phyloP scores from a whole-genome alignment of 53 echinoderm and acorn worm species.

The Holothuria leucospilota region DNA sequence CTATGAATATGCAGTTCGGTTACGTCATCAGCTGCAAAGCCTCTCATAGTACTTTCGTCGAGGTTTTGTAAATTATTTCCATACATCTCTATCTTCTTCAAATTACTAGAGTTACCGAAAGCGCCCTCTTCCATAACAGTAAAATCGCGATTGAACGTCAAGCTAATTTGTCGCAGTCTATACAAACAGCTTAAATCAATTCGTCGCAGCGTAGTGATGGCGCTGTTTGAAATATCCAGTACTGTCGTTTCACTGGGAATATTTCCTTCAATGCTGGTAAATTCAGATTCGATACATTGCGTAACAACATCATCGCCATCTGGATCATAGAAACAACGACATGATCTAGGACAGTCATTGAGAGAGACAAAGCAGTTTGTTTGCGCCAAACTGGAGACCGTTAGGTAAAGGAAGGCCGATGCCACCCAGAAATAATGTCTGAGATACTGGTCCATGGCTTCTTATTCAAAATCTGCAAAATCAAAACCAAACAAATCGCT shows the following conservation, averaged over 20 bases:
- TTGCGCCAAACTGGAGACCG: too few relatives aligned
- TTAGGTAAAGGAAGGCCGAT: too few relatives aligned
- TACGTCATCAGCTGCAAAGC: neutral
- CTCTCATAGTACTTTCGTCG: neutral
- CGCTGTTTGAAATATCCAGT: slow-evolving; percentile 2
- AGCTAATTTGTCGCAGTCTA: neutral
- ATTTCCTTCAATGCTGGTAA: neutral
- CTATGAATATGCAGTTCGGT: neutral
- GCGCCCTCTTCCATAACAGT: neutral
- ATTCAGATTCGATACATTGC: neutral
- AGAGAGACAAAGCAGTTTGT: too few relatives aligned
- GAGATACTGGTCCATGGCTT: too few relatives aligned
- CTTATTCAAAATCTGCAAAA: too few relatives aligned
- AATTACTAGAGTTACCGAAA: neutral
- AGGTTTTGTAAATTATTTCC: slow-evolving; percentile 7
- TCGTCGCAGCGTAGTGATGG: neutral
- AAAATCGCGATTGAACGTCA: slow-evolving; percentile 8
- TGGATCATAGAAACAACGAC: neutral
- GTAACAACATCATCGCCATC: neutral
- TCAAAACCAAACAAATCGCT: too few relatives aligned
- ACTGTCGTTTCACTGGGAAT: slow-evolving; percentile 16
- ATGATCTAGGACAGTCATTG: too few relatives aligned
- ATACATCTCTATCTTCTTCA: slow-evolving; percentile 15
- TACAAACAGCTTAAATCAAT: neutral
- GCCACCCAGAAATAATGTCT: too few relatives aligned